Evolutionary conservation across 2,797 vertebrate genomes (phyloP), one percentile per base, ranked within the genome.

Genomic region (Neosilurus hyrtlii): DNA sequence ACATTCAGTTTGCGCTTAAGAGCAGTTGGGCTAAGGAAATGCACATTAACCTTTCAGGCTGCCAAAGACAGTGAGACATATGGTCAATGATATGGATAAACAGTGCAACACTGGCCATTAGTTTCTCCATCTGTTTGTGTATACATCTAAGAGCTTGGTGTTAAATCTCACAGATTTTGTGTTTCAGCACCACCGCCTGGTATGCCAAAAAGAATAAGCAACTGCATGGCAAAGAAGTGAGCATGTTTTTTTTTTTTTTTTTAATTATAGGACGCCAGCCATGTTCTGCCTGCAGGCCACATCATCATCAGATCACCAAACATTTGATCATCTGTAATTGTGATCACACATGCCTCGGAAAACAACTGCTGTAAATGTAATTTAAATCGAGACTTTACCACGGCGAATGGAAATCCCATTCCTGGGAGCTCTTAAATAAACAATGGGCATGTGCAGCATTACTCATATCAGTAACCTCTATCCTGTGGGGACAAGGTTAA

Each of bases 401-500:
- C 87, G 82, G 61, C 22, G 77, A 92, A 92, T 92, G 92, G 91
- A 93, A 94, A 93, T 90, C 87, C 90, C 90, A 89, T 93, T 92
- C 91, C 88, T 89, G 84, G 86, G 85, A 85, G 89, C 91, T 91
- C 90, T 88, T 92, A 92, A 94, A 94, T 90, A 94, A 94, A 95
- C 93, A 95, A 95, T 92, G 86, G 90, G 86, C 90, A 90, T 91
- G 89, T 92, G 90, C 87, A 86, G 90, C 88, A 91, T 90, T 88
- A 82, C 85, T 91, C 92, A 92, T 92, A 91, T 91, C 90, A 86
- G 89, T 86, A 91, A 88, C 90, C 92, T 90, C 89, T 89, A 91
- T 93, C 91, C 92, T 85, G 51, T 68, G 71, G 86, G 90, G 91
- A 89, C 92, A 93, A 94, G 93, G 94, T 94, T 93, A 94, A 92